These are phyloP conservation scores for Epinephelus coioides DNA, from an alignment of 2,797 vertebrate genomes.

Conservation along the genomic window DNA sequence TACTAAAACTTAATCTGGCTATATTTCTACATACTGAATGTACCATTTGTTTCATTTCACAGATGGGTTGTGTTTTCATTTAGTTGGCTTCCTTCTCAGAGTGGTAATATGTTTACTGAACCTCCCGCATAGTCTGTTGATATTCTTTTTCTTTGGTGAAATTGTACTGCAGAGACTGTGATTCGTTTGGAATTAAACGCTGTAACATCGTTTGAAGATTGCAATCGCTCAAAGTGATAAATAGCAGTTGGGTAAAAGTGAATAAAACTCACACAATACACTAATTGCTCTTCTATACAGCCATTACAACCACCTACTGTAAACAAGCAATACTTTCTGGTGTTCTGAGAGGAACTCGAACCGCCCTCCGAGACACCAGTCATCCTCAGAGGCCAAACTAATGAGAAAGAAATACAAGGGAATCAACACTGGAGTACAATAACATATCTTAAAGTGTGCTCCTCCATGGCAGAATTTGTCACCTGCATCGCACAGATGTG, in stretches of 20 bases:
- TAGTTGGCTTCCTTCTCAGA: slow-evolving; percentile 4
- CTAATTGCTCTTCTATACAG: slow-evolving; percentile 40
- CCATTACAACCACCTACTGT: slow-evolving; percentile 11
- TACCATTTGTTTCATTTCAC: slow-evolving; percentile 33
- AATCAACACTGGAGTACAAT: neutral
- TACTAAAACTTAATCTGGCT: slow-evolving; percentile 7
- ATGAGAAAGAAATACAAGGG: slow-evolving; percentile 21
- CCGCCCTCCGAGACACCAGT: slow-evolving; percentile 10
- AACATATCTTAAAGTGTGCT: neutral
- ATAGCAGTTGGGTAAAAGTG: slow-evolving; percentile 30
- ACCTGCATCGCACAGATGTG: neutral
- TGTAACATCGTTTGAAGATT: slow-evolving; percentile 25
- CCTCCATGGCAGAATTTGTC: neutral
- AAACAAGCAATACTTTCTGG: slow-evolving; percentile 12
- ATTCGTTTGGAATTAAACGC: slow-evolving; percentile 38
- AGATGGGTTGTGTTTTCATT: slow-evolving; percentile 44
- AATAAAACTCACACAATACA: slow-evolving; percentile 33
- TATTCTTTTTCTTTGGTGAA: neutral
- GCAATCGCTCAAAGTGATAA: slow-evolving; percentile 49
- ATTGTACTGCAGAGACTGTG: slow-evolving; percentile 27
- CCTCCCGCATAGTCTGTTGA: slow-evolving; percentile 17
- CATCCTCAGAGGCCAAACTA: slow-evolving; percentile 17
- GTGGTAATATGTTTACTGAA: slow-evolving; percentile 37
- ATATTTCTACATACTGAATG: slow-evolving; percentile 4
- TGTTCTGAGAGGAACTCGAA: slow-evolving; percentile 3